Percentiles rank a stretch among this genome's conserved stretches.
These are phyloP conservation scores for Coenonympha glycerion DNA, from an alignment of 2,888 invertebrate species.

Conservation along the genomic window DNA sequence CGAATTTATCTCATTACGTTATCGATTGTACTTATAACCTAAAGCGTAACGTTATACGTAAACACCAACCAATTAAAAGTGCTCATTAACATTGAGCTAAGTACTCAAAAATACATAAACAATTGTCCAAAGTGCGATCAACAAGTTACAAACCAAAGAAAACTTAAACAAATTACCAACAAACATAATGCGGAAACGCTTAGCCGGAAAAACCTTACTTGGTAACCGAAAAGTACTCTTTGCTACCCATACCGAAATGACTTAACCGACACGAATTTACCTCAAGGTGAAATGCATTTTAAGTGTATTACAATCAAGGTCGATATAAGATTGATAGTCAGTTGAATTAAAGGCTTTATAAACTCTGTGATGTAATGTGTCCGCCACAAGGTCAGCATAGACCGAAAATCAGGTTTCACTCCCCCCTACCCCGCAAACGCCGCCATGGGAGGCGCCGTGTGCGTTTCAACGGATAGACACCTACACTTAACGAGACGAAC, in stretches of 20 bases:
- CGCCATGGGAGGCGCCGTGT: constrained; percentile 52
- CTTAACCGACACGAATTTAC: constrained; percentile 23
- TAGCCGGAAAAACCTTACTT: constrained; percentile 65
- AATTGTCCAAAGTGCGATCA: constrained; percentile 17
- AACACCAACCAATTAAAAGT: too few relatives aligned
- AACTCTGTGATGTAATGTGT: constrained; percentile 67
- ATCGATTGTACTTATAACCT: too few relatives aligned
- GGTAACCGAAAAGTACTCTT: constrained; percentile 48
- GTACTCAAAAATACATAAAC: background rate
- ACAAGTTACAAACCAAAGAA: constrained; percentile 30
- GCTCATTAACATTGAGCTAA: too few relatives aligned
- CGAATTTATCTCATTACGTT: too few relatives aligned
- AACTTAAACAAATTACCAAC: constrained; percentile 36
- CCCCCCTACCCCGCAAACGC: constrained; percentile 44
- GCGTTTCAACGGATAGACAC: constrained; percentile 22
- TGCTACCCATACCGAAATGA: constrained; percentile 30
- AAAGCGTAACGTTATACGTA: too few relatives aligned
- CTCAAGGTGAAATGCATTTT: constrained; percentile 28
- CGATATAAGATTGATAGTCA: constrained; percentile 20
- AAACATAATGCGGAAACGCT: constrained; percentile 58
- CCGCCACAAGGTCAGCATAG: constrained; percentile 70
- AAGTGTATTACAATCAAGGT: background rate
- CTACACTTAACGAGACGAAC: too few relatives aligned
- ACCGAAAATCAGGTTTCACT: constrained; percentile 72
- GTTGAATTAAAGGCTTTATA: constrained; percentile 55